These are phyloP conservation scores for Netelia fuscicornis DNA, from an alignment of 2,888 invertebrate genomes.

Conservation along the genomic window DNA sequence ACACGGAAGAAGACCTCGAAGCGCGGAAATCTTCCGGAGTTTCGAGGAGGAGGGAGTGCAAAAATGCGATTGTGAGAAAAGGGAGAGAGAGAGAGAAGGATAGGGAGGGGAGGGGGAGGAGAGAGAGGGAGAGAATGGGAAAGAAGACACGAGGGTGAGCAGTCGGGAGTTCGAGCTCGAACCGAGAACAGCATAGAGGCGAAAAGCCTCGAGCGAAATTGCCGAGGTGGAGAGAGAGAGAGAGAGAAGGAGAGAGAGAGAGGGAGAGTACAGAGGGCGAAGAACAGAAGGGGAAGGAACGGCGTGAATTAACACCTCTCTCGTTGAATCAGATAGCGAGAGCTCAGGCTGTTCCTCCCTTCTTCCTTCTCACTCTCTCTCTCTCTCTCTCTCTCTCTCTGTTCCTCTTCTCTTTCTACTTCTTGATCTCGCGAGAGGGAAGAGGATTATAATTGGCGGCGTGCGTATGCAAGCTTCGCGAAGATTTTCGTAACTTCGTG, in stretches of 20 bases:
- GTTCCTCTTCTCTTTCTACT: constrained; percentile 37
- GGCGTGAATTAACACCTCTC: constrained; percentile 84
- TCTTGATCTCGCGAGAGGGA: constrained; percentile 22
- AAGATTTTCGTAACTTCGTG: constrained; percentile 18
- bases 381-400: constrained; percentile 36
- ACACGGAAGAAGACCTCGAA: constrained; percentile 34
- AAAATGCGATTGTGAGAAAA: not conserved
- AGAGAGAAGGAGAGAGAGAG: constrained; percentile 27
- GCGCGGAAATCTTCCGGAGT: constrained; percentile 5
- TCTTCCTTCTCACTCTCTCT: constrained; percentile 40
- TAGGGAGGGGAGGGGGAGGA: not conserved
- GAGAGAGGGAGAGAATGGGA: not conserved
- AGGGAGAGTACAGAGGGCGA: constrained; percentile 57
- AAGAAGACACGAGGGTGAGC: not conserved
- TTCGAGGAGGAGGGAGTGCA: not conserved
- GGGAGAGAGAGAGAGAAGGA: not conserved
- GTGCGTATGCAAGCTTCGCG: constrained; percentile 71
- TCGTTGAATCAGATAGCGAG: constrained; percentile 81
- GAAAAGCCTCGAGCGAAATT: constrained; percentile 53
- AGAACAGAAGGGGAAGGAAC: constrained; percentile 68
- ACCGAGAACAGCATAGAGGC: constrained; percentile 61
- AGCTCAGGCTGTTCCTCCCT: constrained; percentile 73
- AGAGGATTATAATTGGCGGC: constrained; percentile 75
- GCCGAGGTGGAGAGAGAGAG: constrained; percentile 16
- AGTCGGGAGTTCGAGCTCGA: constrained; percentile 57